Percentiles rank a stretch among this genome's conserved stretches.
phyloP scores from a whole-genome alignment of 2,888 invertebrate species.

The Synergus japonicus region DNA sequence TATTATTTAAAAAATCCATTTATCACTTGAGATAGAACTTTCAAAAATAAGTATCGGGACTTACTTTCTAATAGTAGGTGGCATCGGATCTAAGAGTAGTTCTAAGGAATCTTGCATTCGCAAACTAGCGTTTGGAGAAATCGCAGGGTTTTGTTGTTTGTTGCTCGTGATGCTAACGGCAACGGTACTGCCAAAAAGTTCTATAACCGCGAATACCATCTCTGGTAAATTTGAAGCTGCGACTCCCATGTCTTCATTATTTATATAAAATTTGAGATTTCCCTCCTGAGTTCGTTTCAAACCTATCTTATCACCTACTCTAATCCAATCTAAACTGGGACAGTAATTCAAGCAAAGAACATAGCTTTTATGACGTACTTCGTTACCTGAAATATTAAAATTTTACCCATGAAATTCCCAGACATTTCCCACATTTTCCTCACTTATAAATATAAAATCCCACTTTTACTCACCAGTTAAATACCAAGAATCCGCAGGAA shows the following conservation, averaged over 20 bases:
- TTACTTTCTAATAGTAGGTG: constrained; percentile 72
- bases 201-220: constrained; percentile 90
- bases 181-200: constrained; percentile 88
- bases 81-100: constrained; percentile 80
- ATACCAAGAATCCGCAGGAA: constrained; percentile 86
- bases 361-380: constrained; percentile 84
- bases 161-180: constrained; percentile 86
- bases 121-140: constrained; percentile 78
- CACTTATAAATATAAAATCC: no score
- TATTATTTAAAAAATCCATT: not conserved
- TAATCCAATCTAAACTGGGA: constrained; percentile 88
- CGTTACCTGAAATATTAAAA: constrained; percentile 79
- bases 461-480: constrained; percentile 79
- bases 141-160: constrained; percentile 78
- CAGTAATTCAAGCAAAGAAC: constrained; percentile 85
- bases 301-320: constrained; percentile 88
- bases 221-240: constrained; percentile 88
- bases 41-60: constrained; percentile 39
- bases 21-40: not conserved
- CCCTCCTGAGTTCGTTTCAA: constrained; percentile 86
- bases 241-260: constrained; percentile 89
- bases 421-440: no score
- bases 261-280: constrained; percentile 86
- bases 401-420: no score
- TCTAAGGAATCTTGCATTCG: constrained; percentile 82